Evolutionary conservation across 2,113 vertebrate genomes (phyloP), one percentile per base, ranked within the genome.

Genomic region (Nannobrachium achirus): DNA sequence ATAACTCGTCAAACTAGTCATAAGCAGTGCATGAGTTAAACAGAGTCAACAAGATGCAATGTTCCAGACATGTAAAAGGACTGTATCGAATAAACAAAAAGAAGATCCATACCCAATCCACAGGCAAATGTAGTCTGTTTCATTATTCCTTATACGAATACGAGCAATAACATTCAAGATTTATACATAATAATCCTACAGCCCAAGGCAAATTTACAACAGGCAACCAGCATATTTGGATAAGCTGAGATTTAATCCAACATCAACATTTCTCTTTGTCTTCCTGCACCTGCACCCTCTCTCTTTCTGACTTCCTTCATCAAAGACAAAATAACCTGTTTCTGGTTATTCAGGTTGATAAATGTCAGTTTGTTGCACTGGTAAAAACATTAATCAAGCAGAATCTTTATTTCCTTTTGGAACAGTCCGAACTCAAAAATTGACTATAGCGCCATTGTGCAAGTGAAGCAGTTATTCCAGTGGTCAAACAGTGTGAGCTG

Each of bases 211-310:
- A 77, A 75, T 63, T 78, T 79, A 71, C 57, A 19, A 57, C n/a
- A 46, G 7, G 15, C 75, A 70, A 75, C 69, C 58, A 72, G 63
- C 50, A 82, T 57, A 81, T 78, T 56, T 10, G 19, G 3, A 64
- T n/a, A 25, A 75, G 70, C 69, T 75, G 14, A 42, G 57, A 45
- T 59, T 64, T 80, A 82, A 84, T 81, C 73, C 75, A 16, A 13
- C 56, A 67, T 64, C 58, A 55, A 62, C 5, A 14, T 20, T 53
- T 8, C 25, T 50, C 33, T 56, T 0, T 33, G 14, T 10, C n/a
- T 56, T 14, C 33, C 41, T 10, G 13, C 19, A 33, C 16, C 51
- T 45, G 18, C 59, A 18, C 56, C 13, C 11, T 71, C 9, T 63
- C 38, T 14, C n/a, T n/a, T n/a, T 10, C 7, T 48, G 10, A 14